A percentile compares a stretch with the other conserved stretches of the same genome.
Conservation (phyloP, 1,140 invertebrate genomes). For the Musca domestica region DNA sequence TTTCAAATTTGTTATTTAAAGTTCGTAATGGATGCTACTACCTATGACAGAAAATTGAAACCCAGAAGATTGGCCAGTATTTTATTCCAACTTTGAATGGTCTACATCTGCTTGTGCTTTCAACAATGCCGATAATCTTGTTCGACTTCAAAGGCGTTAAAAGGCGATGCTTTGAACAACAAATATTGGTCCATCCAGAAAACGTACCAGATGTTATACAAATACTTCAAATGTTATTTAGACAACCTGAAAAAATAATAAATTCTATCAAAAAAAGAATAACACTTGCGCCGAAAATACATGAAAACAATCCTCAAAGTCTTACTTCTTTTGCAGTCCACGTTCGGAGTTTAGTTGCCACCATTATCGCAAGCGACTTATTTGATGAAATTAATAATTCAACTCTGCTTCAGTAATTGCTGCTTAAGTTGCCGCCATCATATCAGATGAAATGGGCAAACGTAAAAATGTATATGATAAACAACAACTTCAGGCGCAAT, state of each 20-base stretch:
- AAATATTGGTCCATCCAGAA: background rate
- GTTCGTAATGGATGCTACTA: no score
- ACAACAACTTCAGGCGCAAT: background rate
- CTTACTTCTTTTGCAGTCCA: no score
- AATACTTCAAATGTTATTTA: no score
- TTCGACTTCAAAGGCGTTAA: background rate
- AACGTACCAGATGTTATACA: background rate
- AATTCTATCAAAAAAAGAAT: no score
- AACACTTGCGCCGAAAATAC: no score
- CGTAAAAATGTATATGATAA: background rate
- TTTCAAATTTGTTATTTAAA: no score
- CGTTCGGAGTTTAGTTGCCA: no score
- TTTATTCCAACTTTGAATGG: constrained; percentile 17
- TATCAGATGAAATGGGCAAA: background rate
- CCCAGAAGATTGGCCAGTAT: constrained; percentile 26
- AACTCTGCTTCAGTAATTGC: background rate
- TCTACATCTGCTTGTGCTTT: constrained; percentile 23
- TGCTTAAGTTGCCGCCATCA: background rate
- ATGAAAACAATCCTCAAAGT: no score
- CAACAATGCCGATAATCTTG: constrained; percentile 21
- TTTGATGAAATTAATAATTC: no score
- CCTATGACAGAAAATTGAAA: no score
- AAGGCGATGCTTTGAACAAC: constrained; percentile 17
- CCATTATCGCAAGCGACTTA: no score
- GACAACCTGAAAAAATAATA: no score